phyloP scores from a whole-genome alignment of 37 sponge, comb jelly and placozoan species.

The Crambe crambe region DNA sequence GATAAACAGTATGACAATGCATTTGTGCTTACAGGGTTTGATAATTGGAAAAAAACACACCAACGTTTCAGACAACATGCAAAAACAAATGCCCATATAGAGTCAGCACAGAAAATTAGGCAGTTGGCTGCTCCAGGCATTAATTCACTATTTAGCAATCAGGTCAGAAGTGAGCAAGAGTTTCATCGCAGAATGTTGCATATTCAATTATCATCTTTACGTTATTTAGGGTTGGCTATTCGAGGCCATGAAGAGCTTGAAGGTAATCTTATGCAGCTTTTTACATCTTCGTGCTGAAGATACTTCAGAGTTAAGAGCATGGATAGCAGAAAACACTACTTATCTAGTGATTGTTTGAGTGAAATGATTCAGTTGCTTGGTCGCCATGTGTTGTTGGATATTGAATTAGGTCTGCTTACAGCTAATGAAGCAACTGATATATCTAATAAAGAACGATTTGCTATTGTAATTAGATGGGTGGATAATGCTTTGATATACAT shows the following conservation, averaged over 20 bases:
- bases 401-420: conserved; percentile 39
- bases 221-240: conserved; percentile 55
- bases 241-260: conserved; percentile 58
- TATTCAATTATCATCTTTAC: conserved; percentile 40
- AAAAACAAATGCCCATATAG: background rate
- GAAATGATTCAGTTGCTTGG: conserved; percentile 44
- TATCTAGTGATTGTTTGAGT: conserved; percentile 51
- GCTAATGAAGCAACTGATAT: conserved; percentile 69
- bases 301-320: conserved; percentile 15
- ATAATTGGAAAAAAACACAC: background rate
- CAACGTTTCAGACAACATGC: background rate
- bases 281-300: conserved; percentile 36
- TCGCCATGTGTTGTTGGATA: conserved; percentile 28
- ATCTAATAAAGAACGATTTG: conserved; percentile 41
- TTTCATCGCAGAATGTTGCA: conserved; percentile 17
- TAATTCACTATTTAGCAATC: background rate
- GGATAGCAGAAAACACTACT: conserved; percentile 41
- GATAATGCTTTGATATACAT: conserved; percentile 44
- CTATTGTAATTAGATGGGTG: conserved; percentile 59
- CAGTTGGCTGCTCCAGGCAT: background rate
- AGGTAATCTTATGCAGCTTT: conserved; percentile 57
- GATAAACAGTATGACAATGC: background rate
- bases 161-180: background rate
- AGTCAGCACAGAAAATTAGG: background rate
- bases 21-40: background rate